Evolutionary conservation across 2,797 vertebrate species (phyloP).

Genomic region (Cheirogaleus major): DNA sequence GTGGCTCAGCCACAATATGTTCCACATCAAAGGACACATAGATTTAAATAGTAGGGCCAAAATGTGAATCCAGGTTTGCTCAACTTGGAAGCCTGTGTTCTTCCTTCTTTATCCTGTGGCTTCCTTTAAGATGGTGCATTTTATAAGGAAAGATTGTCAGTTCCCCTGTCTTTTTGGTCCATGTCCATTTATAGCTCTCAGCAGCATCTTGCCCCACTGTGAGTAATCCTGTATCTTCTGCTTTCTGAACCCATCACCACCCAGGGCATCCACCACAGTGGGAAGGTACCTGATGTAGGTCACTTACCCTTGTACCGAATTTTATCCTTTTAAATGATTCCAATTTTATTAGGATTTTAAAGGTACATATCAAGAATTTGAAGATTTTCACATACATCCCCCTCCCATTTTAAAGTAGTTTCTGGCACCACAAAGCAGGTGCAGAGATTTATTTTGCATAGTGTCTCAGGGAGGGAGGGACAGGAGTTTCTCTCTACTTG

Average conservation of each 20-base stretch:
- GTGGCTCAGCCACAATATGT: not conserved
- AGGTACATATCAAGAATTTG: not conserved
- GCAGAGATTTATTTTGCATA: not conserved
- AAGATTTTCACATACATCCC: not conserved
- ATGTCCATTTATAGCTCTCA: not conserved
- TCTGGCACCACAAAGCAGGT: not conserved
- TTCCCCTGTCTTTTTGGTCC: not conserved
- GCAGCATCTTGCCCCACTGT: not conserved
- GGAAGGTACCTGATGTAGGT: not conserved
- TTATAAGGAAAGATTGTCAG: not conserved
- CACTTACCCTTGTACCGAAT: not conserved
- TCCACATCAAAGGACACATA: not conserved
- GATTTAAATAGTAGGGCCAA: not conserved
- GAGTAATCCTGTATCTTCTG: not conserved
- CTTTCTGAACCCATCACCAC: not conserved
- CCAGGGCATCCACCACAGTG: not conserved
- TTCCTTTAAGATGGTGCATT: not conserved
- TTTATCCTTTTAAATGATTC: not conserved
- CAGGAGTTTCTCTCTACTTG: not conserved
- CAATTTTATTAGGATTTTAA: not conserved
- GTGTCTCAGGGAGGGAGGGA: not conserved
- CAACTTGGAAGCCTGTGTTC: not conserved
- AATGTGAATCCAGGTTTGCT: not conserved
- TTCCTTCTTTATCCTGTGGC: not conserved
- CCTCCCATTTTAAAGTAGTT: not conserved